Conservation (phyloP, 2,113 vertebrate genomes). For the Bucco capensis region DNA sequence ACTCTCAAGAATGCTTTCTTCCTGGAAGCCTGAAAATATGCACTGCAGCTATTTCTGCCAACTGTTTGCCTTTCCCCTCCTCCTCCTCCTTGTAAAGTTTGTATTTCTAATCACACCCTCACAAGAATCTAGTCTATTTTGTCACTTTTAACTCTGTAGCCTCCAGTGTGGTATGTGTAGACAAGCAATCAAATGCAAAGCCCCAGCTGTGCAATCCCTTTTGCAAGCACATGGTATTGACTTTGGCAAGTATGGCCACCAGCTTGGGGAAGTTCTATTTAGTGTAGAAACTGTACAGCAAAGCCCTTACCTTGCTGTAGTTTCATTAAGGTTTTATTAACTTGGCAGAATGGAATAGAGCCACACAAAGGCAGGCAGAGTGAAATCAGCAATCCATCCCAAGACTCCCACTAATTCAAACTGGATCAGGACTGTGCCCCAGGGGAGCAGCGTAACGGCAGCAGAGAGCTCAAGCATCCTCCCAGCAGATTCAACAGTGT, state of each 20-base stretch:
- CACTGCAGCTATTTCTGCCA: slow-evolving; percentile 32
- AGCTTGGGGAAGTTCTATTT: background rate
- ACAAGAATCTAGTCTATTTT: slow-evolving; percentile 31
- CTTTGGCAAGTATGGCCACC: background rate
- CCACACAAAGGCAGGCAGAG: background rate
- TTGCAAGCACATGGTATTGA: background rate
- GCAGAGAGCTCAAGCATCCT: background rate
- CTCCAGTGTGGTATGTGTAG: background rate
- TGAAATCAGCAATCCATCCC: background rate
- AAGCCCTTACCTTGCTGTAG: background rate
- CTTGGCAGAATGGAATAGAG: background rate
- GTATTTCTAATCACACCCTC: slow-evolving; percentile 56
- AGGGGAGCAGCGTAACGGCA: background rate
- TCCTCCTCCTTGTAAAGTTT: slow-evolving; percentile 26
- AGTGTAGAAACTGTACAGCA: background rate
- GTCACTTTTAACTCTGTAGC: slow-evolving; percentile 35
- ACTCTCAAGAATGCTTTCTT: background rate
- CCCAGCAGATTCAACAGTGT: background rate
- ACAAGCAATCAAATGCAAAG: background rate
- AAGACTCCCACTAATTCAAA: background rate
- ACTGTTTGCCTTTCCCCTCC: slow-evolving; percentile 44
- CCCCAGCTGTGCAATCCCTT: slow-evolving; percentile 14
- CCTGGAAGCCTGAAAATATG: slow-evolving; percentile 44
- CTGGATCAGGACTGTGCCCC: background rate
- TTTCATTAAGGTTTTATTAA: background rate